A percentile compares a stretch with the other conserved stretches of the same genome.
Evolutionary conservation across 35 echinoderm and acorn worm species (phyloP).

Genomic region (Holothuria glaberrima): DNA sequence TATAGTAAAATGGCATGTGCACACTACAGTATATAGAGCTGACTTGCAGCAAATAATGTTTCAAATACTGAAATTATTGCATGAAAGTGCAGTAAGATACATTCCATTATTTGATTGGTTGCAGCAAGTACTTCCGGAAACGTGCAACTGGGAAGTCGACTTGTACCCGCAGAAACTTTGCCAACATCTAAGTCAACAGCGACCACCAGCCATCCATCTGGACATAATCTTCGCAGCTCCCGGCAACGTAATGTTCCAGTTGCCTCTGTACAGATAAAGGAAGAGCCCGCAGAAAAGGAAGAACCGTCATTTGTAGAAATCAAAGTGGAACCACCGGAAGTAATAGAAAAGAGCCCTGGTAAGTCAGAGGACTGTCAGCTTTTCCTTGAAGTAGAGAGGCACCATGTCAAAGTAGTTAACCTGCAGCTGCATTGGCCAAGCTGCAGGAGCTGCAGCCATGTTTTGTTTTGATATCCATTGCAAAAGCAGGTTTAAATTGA

Average conservation of each 20-base stretch:
- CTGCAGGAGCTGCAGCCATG: no score
- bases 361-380: not conserved
- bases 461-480: no score
- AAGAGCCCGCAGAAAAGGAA: not conserved
- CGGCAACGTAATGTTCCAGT: conserved; percentile 9
- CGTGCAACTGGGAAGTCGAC: conserved; percentile 23
- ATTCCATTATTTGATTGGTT: not conserved
- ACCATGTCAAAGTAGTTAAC: no score
- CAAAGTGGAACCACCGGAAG: conserved; percentile 31
- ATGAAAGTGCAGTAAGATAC: not conserved
- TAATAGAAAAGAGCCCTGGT: conserved; percentile 29
- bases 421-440: no score
- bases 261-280: conserved; percentile 20
- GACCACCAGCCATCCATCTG: conserved; percentile 29
- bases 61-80: not conserved
- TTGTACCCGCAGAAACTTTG: conserved; percentile 30
- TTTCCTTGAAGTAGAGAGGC: no score
- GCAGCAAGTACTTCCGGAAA: conserved; percentile 38
- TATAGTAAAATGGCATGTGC: no score
- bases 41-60: no score
- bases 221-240: conserved; percentile 40
- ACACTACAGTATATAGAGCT: no score
- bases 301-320: conserved; percentile 18
- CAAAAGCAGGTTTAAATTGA: no score
- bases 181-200: not conserved